Evolutionary conservation across 2,113 vertebrate species (phyloP).

Genomic region (Pangasianodon gigas): DNA sequence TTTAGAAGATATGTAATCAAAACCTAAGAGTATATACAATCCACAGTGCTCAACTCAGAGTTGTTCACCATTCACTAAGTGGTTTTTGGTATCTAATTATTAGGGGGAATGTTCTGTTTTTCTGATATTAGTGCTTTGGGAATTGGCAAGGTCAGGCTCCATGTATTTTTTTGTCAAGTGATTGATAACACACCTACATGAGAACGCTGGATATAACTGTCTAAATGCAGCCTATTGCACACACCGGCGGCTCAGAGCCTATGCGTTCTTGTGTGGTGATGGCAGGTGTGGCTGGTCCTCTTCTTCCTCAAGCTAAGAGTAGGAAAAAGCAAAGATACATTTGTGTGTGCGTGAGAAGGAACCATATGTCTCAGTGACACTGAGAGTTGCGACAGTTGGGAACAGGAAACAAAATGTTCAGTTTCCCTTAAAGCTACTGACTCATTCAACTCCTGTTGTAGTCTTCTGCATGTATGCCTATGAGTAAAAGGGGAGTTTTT

Average conservation of each 20-base stretch:
- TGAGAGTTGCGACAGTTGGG: constrained; percentile 66
- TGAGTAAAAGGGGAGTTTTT: constrained; percentile 67
- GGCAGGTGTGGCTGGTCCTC: constrained; percentile 60
- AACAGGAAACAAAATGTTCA: constrained; percentile 75
- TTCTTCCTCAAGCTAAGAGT: constrained; percentile 58
- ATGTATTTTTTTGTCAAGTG: not conserved
- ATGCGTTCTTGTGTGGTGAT: constrained; percentile 58
- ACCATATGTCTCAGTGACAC: constrained; percentile 34
- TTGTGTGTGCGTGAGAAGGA: not conserved
- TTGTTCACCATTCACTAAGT: not conserved
- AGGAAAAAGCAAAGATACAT: constrained; percentile 24
- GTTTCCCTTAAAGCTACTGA: constrained; percentile 73
- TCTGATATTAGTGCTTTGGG: not conserved
- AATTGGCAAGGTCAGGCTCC: not conserved
- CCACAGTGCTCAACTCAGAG: not conserved
- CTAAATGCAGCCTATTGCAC: constrained; percentile 49
- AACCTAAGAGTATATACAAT: not conserved
- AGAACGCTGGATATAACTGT: not conserved
- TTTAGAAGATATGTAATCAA: not conserved
- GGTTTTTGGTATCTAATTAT: not conserved
- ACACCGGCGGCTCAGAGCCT: constrained; percentile 56
- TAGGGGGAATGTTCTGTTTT: not conserved
- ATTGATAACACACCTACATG: not conserved
- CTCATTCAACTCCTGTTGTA: constrained; percentile 72
- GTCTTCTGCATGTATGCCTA: constrained; percentile 32